Percentiles rank a stretch among this genome's conserved stretches.
Evolutionary conservation across 2,113 vertebrate species (phyloP).

Genomic region (Pleuronectes platessa): DNA sequence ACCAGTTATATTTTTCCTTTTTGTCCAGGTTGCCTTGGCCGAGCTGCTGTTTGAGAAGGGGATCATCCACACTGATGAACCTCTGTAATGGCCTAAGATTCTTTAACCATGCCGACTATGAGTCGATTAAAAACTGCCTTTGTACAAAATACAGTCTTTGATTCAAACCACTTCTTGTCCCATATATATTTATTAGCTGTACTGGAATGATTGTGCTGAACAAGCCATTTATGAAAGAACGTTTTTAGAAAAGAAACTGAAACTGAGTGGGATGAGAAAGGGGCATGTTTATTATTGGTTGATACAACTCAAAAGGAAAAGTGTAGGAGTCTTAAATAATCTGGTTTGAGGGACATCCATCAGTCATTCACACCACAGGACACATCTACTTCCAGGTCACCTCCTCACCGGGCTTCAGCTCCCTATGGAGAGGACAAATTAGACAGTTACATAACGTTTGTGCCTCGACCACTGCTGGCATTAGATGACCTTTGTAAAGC

Average conservation of each 20-base stretch:
- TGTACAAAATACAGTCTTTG: conserved; percentile 17
- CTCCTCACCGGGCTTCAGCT: conserved; percentile 91
- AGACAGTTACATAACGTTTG: neutral
- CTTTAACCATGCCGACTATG: conserved; percentile 30
- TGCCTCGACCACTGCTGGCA: neutral
- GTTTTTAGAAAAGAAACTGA: conserved; percentile 4
- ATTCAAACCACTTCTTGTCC: neutral
- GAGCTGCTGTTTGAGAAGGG: conserved; percentile 81
- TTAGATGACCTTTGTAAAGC: neutral
- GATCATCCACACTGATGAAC: conserved; percentile 75
- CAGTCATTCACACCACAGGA: conserved; percentile 44
- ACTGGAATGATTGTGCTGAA: neutral
- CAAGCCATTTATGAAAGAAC: neutral
- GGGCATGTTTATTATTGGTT: conserved; percentile 65
- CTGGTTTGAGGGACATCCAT: conserved; percentile 35
- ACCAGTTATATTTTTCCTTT: conserved; percentile 5
- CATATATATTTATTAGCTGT: conserved; percentile 1
- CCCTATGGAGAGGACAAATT: conserved; percentile 77
- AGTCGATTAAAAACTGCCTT: conserved; percentile 21
- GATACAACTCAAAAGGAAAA: conserved; percentile 54
- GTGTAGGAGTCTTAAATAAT: conserved; percentile 51
- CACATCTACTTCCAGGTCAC: conserved; percentile 90
- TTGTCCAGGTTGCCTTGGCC: conserved; percentile 76
- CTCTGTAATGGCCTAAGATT: conserved; percentile 38
- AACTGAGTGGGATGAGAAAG: conserved; percentile 30